These are phyloP conservation scores for Embiotoca jacksoni DNA, from an alignment of 2,113 vertebrate genomes.

Conservation along the genomic window DNA sequence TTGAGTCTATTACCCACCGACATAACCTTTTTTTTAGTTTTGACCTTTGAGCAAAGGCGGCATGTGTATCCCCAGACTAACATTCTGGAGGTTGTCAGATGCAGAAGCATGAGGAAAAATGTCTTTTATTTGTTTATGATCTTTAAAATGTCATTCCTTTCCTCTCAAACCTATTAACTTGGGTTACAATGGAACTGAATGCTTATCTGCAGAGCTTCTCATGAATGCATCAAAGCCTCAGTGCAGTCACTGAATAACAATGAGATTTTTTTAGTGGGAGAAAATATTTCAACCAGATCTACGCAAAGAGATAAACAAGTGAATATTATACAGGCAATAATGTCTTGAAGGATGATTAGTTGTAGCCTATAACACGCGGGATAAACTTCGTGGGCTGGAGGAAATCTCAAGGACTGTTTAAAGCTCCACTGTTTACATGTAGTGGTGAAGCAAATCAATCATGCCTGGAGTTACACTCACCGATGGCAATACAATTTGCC, in stretches of 20 bases:
- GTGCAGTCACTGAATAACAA: constrained; percentile 73
- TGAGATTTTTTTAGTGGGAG: constrained; percentile 51
- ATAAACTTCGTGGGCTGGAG: constrained; percentile 21
- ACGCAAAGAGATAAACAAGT: constrained; percentile 62
- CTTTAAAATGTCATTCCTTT: constrained; percentile 74
- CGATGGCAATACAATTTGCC: constrained; percentile 32
- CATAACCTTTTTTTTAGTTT: constrained; percentile 32
- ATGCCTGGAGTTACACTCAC: neutral
- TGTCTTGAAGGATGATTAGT: constrained; percentile 53
- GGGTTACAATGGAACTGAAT: constrained; percentile 59
- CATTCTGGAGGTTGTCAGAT: constrained; percentile 55
- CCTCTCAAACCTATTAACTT: constrained; percentile 61
- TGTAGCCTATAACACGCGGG: constrained; percentile 31
- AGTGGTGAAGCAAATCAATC: constrained; percentile 36
- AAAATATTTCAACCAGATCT: constrained; percentile 65
- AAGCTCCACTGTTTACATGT: constrained; percentile 37
- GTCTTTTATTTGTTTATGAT: constrained; percentile 71
- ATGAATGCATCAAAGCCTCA: constrained; percentile 62
- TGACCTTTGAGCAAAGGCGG: constrained; percentile 62
- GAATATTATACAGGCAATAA: constrained; percentile 56
- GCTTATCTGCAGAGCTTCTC: constrained; percentile 64
- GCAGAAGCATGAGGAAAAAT: constrained; percentile 29
- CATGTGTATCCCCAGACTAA: constrained; percentile 31
- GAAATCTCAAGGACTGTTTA: constrained; percentile 37
- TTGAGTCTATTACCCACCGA: constrained; percentile 17